Evolutionary conservation across 2,797 vertebrate genomes (phyloP), one percentile per base, ranked within the genome.

Genomic region (Tadarida brasiliensis): DNA sequence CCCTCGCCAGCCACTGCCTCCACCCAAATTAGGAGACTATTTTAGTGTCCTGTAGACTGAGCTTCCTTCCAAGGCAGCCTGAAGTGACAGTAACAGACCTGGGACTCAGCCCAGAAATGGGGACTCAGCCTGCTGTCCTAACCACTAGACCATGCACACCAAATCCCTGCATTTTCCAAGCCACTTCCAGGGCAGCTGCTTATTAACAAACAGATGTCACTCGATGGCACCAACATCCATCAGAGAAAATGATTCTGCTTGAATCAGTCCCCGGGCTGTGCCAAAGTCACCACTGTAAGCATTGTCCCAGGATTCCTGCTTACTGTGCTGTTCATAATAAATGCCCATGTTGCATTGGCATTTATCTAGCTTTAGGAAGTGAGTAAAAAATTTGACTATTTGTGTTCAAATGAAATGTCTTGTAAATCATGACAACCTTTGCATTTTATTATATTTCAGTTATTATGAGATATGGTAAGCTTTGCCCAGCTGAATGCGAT

Each of bases 161-260:
- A 78, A 85, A 94, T 82, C 81, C 76, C n/a, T 63, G 33, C n/a
- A 30, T 90, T 90, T 63, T 87, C 94, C 70, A 87, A 96, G 96
- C 94, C 96, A 96, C 47, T 91, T 96, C 39, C 63, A 80, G 63
- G 86, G 94, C 89, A 93, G 93, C 90, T 96, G 93, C 92, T 94
- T 95, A 96, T 97, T 97, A 97, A 96, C 57, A 19, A 97, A 93
- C 97, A 97, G 97, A 97, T 97, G 96, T 94, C 88, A 88, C 63
- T 96, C 14, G 26, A 51, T 97, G 94, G 77, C 91, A 90, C 30
- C 59, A 73, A 59, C 87, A 97, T 98, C 81, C 77, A 81, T 97
- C 96, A 97, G 89, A 93, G 90, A 93, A 95, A 90, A 96, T 82
- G 82, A 93, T 96, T 95, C 94, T 47, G 81, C 89, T 51, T 51